Evolutionary conservation across 2,888 invertebrate species (phyloP).

Genomic region (Diplolepis rosae): DNA sequence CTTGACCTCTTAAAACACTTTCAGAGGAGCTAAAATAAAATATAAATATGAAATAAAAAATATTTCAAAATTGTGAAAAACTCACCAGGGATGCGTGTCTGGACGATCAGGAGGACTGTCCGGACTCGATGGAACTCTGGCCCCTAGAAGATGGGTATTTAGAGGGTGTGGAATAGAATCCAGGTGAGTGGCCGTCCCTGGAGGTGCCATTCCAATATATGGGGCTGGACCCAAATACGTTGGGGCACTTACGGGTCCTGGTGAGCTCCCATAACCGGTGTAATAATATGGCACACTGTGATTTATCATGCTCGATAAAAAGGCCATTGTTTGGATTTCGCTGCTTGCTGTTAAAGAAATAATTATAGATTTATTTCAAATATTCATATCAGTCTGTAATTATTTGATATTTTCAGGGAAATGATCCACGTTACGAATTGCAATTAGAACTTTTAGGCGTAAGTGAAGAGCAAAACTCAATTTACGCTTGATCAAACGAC

Average conservation of each 20-base stretch:
- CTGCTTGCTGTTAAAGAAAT: constrained; percentile 49
- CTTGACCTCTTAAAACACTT: too few relatives aligned
- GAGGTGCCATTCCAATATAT: constrained; percentile 55
- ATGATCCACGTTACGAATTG: too few relatives aligned
- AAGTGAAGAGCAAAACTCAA: too few relatives aligned
- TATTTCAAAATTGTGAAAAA: constrained; percentile 25
- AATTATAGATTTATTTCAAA: not conserved
- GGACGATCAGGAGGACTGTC: constrained; percentile 59
- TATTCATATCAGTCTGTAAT: too few relatives aligned
- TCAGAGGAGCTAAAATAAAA: too few relatives aligned
- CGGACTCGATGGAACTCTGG: constrained; percentile 53
- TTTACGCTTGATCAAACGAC: too few relatives aligned
- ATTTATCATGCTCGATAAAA: constrained; percentile 49
- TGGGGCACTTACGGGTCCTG: constrained; percentile 52
- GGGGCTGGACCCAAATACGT: constrained; percentile 63
- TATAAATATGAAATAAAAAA: too few relatives aligned
- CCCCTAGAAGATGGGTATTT: constrained; percentile 50
- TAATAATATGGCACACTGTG: not conserved
- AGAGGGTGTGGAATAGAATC: constrained; percentile 49
- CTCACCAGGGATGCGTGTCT: constrained; percentile 62
- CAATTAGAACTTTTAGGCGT: too few relatives aligned
- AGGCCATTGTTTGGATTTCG: constrained; percentile 58
- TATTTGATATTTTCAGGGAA: too few relatives aligned
- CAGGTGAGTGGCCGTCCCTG: constrained; percentile 50
- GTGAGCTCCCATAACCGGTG: not conserved